Percentiles rank a stretch among this genome's conserved stretches.
Evolutionary conservation across 2,888 invertebrate species (phyloP).

Genomic region (Papilio elwesi): DNA sequence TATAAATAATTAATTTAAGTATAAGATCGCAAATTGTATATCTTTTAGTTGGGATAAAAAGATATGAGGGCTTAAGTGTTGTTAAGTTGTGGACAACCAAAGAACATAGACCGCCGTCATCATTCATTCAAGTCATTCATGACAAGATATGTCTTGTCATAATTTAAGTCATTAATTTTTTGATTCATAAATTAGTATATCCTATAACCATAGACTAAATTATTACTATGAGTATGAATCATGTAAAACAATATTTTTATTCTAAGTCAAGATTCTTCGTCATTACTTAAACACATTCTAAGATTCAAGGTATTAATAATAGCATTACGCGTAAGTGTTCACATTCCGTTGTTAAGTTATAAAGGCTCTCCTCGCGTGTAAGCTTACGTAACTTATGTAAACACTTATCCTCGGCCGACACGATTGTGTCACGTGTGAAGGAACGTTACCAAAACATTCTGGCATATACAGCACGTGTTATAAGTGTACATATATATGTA

Average conservation of each 20-base stretch:
- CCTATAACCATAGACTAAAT: too few relatives aligned
- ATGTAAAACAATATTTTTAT: background rate
- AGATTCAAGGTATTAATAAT: conserved; percentile 5
- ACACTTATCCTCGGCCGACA: conserved; percentile 5
- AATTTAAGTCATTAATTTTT: too few relatives aligned
- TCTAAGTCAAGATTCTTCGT: background rate
- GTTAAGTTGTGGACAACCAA: too few relatives aligned
- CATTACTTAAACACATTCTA: background rate
- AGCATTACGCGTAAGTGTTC: background rate
- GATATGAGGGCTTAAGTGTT: too few relatives aligned
- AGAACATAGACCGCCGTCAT: too few relatives aligned
- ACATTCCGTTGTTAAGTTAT: conserved; percentile 17
- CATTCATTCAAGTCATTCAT: too few relatives aligned
- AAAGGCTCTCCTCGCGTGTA: conserved; percentile 4
- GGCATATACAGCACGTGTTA: conserved; percentile 44
- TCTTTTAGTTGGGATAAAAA: too few relatives aligned
- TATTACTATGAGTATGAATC: background rate
- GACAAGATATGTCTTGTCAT: too few relatives aligned
- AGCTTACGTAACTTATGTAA: conserved; percentile 18
- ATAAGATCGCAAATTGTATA: too few relatives aligned
- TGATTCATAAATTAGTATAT: too few relatives aligned
- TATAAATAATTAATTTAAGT: too few relatives aligned
- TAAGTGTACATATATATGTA: too few relatives aligned
- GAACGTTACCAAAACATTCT: conserved; percentile 35
- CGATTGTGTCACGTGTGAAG: conserved; percentile 5